Evolutionary conservation across 1,140 invertebrate species (phyloP).

Genomic region (Aphis craccivora): DNA sequence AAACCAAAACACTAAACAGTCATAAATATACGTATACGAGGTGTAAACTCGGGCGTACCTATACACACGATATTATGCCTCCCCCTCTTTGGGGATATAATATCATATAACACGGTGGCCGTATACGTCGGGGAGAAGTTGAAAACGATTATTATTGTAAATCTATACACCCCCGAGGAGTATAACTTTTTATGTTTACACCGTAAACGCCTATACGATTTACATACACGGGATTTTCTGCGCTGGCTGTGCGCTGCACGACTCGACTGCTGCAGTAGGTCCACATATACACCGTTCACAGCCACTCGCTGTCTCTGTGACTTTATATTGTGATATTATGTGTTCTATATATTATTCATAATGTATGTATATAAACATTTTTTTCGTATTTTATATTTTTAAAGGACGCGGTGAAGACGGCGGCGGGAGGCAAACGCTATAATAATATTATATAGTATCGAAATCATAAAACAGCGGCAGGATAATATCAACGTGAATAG

Average conservation of each 20-base stretch:
- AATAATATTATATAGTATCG: neutral
- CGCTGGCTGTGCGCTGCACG: too few species aligned
- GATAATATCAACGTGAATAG: neutral
- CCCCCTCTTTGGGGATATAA: neutral
- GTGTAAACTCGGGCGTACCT: neutral
- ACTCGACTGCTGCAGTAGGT: neutral
- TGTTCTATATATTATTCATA: too few species aligned
- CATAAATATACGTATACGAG: neutral
- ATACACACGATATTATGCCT: neutral
- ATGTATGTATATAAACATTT: neutral
- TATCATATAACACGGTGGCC: neutral
- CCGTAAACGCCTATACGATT: slow-evolving; percentile 29
- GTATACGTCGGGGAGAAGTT: neutral
- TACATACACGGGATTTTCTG: neutral
- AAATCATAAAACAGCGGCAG: neutral
- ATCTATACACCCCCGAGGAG: slow-evolving; percentile 34
- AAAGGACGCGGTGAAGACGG: neutral
- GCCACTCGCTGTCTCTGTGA: too few species aligned
- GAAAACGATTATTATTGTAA: slow-evolving; percentile 39
- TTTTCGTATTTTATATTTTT: neutral
- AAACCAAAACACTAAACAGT: slow-evolving; percentile 8
- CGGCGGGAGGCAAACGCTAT: neutral
- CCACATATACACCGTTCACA: neutral
- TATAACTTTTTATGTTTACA: slow-evolving; percentile 20
- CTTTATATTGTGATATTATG: too few species aligned